Evolutionary conservation across 2,888 invertebrate species (phyloP).

Genomic region (Steinernema hermaphroditum): DNA sequence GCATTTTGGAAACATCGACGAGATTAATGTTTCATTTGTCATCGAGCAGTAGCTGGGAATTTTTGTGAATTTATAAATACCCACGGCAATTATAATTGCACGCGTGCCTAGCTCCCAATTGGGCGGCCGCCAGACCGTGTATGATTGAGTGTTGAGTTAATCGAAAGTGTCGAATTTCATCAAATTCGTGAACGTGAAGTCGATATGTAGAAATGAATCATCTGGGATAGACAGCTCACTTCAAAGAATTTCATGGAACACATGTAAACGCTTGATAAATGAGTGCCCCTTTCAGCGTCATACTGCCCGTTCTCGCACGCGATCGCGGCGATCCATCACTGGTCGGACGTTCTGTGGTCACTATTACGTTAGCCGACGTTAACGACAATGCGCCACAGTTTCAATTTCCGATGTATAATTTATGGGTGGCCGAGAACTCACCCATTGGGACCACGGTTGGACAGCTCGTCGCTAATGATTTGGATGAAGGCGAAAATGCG

Average conservation of each 20-base stretch:
- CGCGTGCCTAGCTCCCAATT: not conserved
- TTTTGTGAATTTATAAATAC: conserved; percentile 12
- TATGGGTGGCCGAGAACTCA: conserved; percentile 92
- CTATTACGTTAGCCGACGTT: conserved; percentile 77
- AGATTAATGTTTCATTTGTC: conserved; percentile 30
- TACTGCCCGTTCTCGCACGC: conserved; percentile 81
- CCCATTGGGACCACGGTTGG: conserved; percentile 91
- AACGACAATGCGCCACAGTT: conserved; percentile 75
- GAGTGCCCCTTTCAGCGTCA: conserved; percentile 65
- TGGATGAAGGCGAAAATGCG: conserved; percentile 88
- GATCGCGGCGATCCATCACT: conserved; percentile 81
- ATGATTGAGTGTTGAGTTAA: no score
- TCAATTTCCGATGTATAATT: conserved; percentile 81
- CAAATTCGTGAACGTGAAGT: not conserved
- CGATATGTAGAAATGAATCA: not conserved
- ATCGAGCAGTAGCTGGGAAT: conserved; percentile 3
- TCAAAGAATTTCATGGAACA: not conserved
- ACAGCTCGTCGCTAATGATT: conserved; percentile 84
- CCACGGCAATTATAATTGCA: conserved; percentile 15
- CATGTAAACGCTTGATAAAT: not conserved
- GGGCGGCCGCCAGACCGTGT: no score
- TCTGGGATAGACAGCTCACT: not conserved
- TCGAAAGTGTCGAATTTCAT: no score
- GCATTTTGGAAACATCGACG: not conserved
- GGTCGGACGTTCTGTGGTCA: conserved; percentile 76